Percentiles rank a stretch among this genome's conserved stretches.
These are phyloP conservation scores for Hydrotaea cyrtoneurina DNA, from an alignment of 2,888 invertebrate species.

Conservation along the genomic window DNA sequence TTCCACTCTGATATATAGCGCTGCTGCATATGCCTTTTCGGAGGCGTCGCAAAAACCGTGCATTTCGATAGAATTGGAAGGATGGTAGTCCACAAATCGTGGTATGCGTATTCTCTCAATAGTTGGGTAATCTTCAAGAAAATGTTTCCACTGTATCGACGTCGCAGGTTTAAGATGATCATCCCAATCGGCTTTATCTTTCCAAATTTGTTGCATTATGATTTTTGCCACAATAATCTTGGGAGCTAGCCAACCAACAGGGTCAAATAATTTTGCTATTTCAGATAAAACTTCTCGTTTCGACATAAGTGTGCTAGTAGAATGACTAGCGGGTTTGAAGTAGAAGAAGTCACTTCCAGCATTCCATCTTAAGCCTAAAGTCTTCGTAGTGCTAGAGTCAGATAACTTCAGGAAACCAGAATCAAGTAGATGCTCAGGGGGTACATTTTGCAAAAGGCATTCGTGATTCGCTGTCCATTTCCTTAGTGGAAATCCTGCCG, in stretches of 20 bases:
- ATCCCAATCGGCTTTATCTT: background rate
- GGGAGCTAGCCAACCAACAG: background rate
- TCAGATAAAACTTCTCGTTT: background rate
- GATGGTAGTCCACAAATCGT: background rate
- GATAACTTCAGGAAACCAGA: too few species aligned
- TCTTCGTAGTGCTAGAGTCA: too few species aligned
- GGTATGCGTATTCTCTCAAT: background rate
- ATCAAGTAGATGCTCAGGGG: too few species aligned
- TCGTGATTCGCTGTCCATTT: too few species aligned
- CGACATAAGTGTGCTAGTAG: too few species aligned
- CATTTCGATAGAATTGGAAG: background rate
- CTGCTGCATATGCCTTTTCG: slow-evolving; percentile 45
- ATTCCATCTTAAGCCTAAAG: background rate
- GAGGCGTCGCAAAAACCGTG: slow-evolving; percentile 53
- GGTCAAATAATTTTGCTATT: background rate
- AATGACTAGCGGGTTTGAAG: too few species aligned
- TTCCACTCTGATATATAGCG: slow-evolving; percentile 39
- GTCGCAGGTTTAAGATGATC: too few species aligned
- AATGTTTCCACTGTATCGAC: background rate
- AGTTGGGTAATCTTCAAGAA: background rate
- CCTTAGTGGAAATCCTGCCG: background rate
- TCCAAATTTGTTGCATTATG: background rate
- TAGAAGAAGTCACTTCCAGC: background rate
- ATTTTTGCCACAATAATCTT: background rate
- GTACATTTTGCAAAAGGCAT: too few species aligned